Evolutionary conservation across 2,113 vertebrate genomes (phyloP).

Genomic region (Lepidothrix coronata): DNA sequence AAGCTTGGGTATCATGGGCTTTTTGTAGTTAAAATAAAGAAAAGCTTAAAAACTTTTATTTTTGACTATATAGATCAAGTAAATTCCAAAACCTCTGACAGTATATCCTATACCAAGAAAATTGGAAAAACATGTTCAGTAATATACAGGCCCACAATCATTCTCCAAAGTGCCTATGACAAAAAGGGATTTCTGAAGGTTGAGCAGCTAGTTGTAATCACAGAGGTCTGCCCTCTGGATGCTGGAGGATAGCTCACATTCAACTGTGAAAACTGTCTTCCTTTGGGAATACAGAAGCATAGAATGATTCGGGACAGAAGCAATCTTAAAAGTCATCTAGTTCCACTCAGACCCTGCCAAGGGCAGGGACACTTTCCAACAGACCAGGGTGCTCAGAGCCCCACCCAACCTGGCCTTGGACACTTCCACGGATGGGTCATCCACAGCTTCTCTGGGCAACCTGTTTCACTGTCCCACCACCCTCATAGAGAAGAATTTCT

Average conservation of each 20-base stretch:
- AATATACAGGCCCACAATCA: background rate
- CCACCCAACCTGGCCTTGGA: background rate
- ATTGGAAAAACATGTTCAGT: background rate
- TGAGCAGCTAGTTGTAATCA: background rate
- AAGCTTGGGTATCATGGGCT: background rate
- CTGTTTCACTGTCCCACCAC: background rate
- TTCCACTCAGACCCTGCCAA: background rate
- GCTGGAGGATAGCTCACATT: background rate
- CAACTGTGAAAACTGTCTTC: background rate
- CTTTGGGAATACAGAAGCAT: fast-evolving
- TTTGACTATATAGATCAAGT: background rate
- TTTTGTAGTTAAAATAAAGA: background rate
- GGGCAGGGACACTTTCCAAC: background rate
- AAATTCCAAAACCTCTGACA: background rate
- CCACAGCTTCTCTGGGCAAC: background rate
- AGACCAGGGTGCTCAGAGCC: background rate
- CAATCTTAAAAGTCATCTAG: background rate
- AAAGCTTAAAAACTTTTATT: background rate
- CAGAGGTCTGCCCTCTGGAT: background rate
- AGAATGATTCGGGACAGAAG: background rate
- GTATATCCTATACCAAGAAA: background rate
- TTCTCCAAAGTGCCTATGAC: background rate
- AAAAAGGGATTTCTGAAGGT: background rate
- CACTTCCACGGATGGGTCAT: background rate
- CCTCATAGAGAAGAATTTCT: background rate